Base-by-base conservation (phyloP, 1,140 invertebrate species). In the Lysiphlebus fabarum region DNA sequence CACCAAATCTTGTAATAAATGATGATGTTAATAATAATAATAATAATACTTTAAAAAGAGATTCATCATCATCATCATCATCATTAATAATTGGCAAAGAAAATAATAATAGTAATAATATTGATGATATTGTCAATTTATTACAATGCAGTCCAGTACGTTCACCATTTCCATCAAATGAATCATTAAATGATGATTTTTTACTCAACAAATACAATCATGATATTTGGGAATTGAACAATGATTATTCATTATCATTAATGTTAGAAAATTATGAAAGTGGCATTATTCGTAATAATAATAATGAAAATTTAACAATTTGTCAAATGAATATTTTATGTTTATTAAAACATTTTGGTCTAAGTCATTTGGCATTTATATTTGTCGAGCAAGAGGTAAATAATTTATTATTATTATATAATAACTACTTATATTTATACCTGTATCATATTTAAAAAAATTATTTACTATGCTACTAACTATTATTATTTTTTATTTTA, bases 381-480 rank as follows among this genome's bases (percentile, higher is more conserved):
- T 78, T 79, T 65, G 54, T 78, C 36, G 59, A 75, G 62, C 67
- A 79, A 63, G 77, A 79, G 70, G 77, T 60, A 33, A 49, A 50
- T 44, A 33, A 53, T 40, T 43, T 54, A 5, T 48, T 37, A 50
- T 49, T 36, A 44, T 34, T 11, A n/a, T 14, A n/a, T 33, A 50
- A 57, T 12, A 14, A 44, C 11, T 44, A 12, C 14, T 5, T 10
- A 44, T 5, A n/a, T n/a, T n/a, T n/a, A n/a, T n/a, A n/a, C n/a
- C n/a, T n/a, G n/a, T 40, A 6, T 40, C 6, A 40, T 6, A 40
- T 40, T 40, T 40, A 40, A 40, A 40, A 40, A 40, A 40, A 40
- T 6, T 40, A 9, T 40, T 40, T 6, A 40, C 38, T 40, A 6
- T 40, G 9, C 9, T 40, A 6, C 38, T 9, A 40, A 40, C 38